Conservation (phyloP, 2,888 invertebrate species). For the Embidobia sp. region DNA sequence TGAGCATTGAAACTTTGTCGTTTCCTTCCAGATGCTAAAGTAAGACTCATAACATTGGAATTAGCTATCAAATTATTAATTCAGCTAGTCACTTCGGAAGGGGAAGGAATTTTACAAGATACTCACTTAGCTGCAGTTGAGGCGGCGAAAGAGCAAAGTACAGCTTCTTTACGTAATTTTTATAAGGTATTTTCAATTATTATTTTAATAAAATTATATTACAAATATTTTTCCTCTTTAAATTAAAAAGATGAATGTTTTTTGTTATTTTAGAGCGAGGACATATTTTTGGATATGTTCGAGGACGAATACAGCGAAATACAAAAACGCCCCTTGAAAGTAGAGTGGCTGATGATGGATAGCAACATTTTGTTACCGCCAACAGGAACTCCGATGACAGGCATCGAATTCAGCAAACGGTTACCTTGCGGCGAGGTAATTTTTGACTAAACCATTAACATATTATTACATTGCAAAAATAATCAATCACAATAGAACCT, state of each 20-base stretch:
- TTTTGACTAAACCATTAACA: background rate
- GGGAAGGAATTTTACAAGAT: conserved; percentile 85
- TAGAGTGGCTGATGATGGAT: conserved; percentile 98
- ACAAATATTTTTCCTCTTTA: background rate
- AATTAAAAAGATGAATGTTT: too few species aligned
- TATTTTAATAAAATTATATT: background rate
- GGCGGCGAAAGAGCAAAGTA: conserved; percentile 90
- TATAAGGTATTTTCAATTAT: conserved; percentile 85
- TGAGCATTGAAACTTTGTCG: too few species aligned
- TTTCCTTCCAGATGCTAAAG: conserved; percentile 92
- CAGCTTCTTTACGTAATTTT: conserved; percentile 92
- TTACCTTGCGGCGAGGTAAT: conserved; percentile 97
- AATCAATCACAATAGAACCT: too few species aligned
- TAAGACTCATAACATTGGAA: conserved; percentile 96
- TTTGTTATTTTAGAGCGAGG: conserved; percentile 88
- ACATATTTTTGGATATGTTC: conserved; percentile 99
- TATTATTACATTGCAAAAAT: too few species aligned
- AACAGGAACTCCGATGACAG: conserved; percentile 97
- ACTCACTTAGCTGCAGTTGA: conserved; percentile 87
- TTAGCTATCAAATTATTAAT: conserved; percentile 91
- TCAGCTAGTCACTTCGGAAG: conserved; percentile 85
- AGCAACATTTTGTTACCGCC: conserved; percentile 96
- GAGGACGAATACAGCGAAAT: conserved; percentile 98
- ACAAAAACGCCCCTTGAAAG: conserved; percentile 91
- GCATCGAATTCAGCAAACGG: conserved; percentile 95